A percentile compares a stretch with the other conserved stretches of the same genome.
These are phyloP conservation scores for Mormyrus proboscirostris DNA, from an alignment of 2,797 vertebrate species.

Conservation along the genomic window DNA sequence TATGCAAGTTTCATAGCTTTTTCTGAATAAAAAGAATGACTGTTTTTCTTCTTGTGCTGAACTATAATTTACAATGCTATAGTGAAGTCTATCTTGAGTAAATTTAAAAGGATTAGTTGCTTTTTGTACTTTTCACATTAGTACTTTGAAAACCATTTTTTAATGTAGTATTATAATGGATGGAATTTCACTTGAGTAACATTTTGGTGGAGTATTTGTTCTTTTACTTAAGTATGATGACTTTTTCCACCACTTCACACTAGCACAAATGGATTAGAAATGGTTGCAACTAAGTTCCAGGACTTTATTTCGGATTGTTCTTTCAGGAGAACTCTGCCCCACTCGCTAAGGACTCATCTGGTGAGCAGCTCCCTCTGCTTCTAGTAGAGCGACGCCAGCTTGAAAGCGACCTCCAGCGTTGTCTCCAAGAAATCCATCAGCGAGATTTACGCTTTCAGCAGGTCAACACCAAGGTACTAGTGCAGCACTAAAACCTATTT, in stretches of 20 bases:
- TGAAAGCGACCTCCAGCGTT: constrained; percentile 65
- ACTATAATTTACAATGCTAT: not conserved
- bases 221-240: not conserved
- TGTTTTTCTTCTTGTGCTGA: not conserved
- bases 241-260: not conserved
- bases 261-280: not conserved
- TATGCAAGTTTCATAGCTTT: not conserved
- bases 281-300: not conserved
- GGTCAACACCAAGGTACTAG: constrained; percentile 67
- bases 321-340: constrained; percentile 48
- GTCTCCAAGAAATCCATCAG: constrained; percentile 73
- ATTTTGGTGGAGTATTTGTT: not conserved
- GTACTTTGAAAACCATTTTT: not conserved
- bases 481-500: not conserved
- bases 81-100: not conserved
- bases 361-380: constrained; percentile 45
- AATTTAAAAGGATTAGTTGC: not conserved
- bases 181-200: not conserved
- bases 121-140: not conserved
- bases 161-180: not conserved
- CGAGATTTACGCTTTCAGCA: constrained; percentile 71
- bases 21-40: not conserved
- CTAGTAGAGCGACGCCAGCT: constrained; percentile 60
- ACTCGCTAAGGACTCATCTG: constrained; percentile 37
- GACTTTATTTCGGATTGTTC: not conserved